Evolutionary conservation across 2,888 invertebrate species (phyloP), one percentile per base, ranked within the genome.

Genomic region (Dicycla oo): DNA sequence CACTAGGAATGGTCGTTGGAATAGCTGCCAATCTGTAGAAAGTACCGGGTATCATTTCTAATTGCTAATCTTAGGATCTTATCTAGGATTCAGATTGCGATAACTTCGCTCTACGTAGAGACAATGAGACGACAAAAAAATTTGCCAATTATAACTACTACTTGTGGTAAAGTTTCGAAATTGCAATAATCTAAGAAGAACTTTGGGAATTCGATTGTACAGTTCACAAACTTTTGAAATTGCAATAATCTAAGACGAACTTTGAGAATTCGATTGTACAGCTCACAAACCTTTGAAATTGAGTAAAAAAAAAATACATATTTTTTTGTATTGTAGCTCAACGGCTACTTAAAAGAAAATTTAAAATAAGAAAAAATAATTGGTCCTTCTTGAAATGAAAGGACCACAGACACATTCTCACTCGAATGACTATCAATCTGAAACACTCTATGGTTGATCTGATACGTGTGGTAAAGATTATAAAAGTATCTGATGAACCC

Each of bases 31-130:
- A 82, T 81, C 78, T 60, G 69, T 73, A 75, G 77, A 70, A 75
- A 84, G 83, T 80, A 83, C 57, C 11, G 54, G 69, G 62, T 82
- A 69, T 84, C 71, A 72, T 81, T 80, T 68, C 73, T 82, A 82
- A 85, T 85, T 74, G 67, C 67, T 54, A 56, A 82, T 85, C 78
- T 71, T 34, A 64, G 49, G 18, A 78, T 75, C 51, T 53, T 70
- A 70, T 78, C 73, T 69, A 67, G 60, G 57, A 84, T 78, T 47
- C 58, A 43, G 78, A 75, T 84, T 68, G 70, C 68, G 78, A 73
- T 72, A 73, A 64, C 62, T 69, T 49, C 63, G 57, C 18, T 38
- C 34, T n/a, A n/a, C n/a, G n/a, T 47, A 23, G 75, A 63, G 47
- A 73, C 62, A 78, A 78, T 66, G 69, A 82, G 79, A 78, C 63